These are phyloP conservation scores for Acleris laterana DNA, from an alignment of 2,888 invertebrate genomes.

Conservation along the genomic window DNA sequence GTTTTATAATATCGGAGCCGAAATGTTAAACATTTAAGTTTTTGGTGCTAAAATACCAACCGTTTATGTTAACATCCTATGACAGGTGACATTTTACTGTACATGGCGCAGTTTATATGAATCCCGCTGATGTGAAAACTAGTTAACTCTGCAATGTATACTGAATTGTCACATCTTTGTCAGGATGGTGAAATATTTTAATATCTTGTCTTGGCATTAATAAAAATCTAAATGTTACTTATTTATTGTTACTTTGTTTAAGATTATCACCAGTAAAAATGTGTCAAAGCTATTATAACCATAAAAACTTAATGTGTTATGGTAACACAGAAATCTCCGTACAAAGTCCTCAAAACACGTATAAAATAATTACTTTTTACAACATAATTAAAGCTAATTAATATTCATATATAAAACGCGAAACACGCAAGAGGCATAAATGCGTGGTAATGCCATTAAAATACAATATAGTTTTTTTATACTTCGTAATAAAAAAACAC, in stretches of 20 bases:
- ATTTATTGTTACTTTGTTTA: not conserved
- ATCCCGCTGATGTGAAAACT: too few species aligned
- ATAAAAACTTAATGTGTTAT: not conserved
- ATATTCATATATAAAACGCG: slow-evolving; percentile 8
- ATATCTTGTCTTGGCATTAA: too few species aligned
- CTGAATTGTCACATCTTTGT: too few species aligned
- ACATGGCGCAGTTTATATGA: too few species aligned
- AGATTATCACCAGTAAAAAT: not conserved
- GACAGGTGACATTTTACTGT: too few species aligned
- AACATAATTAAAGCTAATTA: slow-evolving; percentile 8
- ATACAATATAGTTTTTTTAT: not conserved
- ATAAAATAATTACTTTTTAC: slow-evolving; percentile 3
- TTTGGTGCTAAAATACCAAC: too few species aligned
- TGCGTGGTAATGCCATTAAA: not conserved
- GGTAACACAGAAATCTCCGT: not conserved
- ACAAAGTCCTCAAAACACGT: slow-evolving; percentile 1
- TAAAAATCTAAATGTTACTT: too few species aligned
- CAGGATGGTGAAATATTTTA: too few species aligned
- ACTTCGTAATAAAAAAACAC: not conserved
- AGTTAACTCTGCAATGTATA: too few species aligned
- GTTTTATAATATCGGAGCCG: too few species aligned
- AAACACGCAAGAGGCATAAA: not conserved
- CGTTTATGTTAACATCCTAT: too few species aligned
- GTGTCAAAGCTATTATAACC: not conserved
- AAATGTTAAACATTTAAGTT: too few species aligned